phyloP scores from a whole-genome alignment of 2,113 vertebrate species.

The Brachionichthys hirsutus region DNA sequence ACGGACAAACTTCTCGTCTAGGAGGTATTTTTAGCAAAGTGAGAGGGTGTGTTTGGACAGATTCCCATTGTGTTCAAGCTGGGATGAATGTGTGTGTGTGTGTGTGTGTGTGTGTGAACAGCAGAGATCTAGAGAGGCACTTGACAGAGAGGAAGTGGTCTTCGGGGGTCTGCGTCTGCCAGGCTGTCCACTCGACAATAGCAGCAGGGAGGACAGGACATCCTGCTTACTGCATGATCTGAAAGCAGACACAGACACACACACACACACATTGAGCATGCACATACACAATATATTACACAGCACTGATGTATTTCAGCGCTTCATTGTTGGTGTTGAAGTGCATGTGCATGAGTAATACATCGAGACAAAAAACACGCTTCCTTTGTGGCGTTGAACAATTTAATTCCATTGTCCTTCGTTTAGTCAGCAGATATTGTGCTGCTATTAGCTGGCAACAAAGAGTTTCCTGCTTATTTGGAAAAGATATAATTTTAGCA shows the following conservation, averaged over 20 bases:
- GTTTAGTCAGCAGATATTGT: too few relatives aligned
- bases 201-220: slow-evolving; percentile 73
- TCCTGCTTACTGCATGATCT: slow-evolving; percentile 66
- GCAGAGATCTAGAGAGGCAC: slow-evolving; percentile 30
- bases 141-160: slow-evolving; percentile 72
- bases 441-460: too few relatives aligned
- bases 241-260: slow-evolving; percentile 14
- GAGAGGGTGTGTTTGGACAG: slow-evolving; percentile 52
- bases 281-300: slow-evolving; percentile 4
- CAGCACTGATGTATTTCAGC: slow-evolving; percentile 9
- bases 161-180: slow-evolving; percentile 66
- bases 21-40: slow-evolving; percentile 70
- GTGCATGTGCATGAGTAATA: slow-evolving; percentile 16
- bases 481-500: too few relatives aligned
- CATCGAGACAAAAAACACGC: slow-evolving; percentile 18
- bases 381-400: slow-evolving; percentile 32
- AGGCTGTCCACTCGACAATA: slow-evolving; percentile 67
- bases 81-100: slow-evolving; percentile 37
- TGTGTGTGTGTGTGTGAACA: slow-evolving; percentile 8
- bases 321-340: slow-evolving; percentile 27
- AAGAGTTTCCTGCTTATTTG: too few relatives aligned
- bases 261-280: not conserved
- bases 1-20: slow-evolving; percentile 38
- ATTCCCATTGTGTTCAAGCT: slow-evolving; percentile 66
- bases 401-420: not conserved